A percentile compares a stretch with the other conserved stretches of the same genome.
These are phyloP conservation scores for Encarsia formosa DNA, from an alignment of 2,888 invertebrate species.

Conservation along the genomic window DNA sequence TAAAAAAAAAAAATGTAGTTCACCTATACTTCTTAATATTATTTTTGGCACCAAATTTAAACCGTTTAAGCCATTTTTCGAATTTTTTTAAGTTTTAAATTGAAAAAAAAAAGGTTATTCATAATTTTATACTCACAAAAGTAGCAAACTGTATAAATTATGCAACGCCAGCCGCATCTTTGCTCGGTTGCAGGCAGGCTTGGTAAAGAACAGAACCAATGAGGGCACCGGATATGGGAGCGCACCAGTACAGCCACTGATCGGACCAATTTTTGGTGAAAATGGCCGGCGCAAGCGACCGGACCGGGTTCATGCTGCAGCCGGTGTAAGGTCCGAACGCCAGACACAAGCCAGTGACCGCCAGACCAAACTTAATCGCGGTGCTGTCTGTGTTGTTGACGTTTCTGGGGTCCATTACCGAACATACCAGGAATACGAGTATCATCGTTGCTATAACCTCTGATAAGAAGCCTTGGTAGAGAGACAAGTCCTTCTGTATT, in stretches of 20 bases:
- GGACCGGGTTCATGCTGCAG: slow-evolving; percentile 67
- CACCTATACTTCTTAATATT: too few species aligned
- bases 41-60: too few species aligned
- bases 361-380: slow-evolving; percentile 49
- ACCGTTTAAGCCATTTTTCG: too few species aligned
- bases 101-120: too few species aligned
- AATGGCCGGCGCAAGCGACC: slow-evolving; percentile 50
- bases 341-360: slow-evolving; percentile 45
- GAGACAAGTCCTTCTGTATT: slow-evolving; percentile 35
- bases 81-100: too few species aligned
- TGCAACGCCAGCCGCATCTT: too few species aligned
- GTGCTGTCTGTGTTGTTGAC: slow-evolving; percentile 45
- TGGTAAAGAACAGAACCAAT: slow-evolving; percentile 48
- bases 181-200: too few species aligned
- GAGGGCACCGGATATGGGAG: slow-evolving; percentile 43
- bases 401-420: slow-evolving; percentile 49
- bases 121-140: too few species aligned
- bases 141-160: too few species aligned
- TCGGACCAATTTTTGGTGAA: slow-evolving; percentile 46
- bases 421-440: slow-evolving; percentile 47
- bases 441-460: slow-evolving; percentile 48
- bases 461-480: slow-evolving; percentile 44
- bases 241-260: slow-evolving; percentile 50
- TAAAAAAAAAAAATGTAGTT: too few species aligned
- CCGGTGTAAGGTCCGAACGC: slow-evolving; percentile 58